Conservation (phyloP, 2,888 invertebrate species). For the Trilocha varians region DNA sequence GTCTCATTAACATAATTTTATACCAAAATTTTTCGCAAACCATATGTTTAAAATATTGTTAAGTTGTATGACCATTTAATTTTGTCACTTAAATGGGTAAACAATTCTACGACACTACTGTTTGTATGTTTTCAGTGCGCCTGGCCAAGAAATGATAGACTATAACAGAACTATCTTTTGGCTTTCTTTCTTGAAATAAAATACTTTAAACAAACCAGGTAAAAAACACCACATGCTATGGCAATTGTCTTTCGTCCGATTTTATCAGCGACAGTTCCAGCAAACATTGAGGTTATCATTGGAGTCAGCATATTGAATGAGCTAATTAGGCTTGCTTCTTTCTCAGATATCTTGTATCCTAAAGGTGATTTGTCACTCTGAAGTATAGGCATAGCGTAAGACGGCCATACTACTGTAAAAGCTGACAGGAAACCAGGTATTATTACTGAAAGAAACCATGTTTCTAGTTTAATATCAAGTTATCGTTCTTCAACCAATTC, state of each 20-base stretch:
- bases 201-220: constrained; percentile 26
- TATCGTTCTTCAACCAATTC: no score
- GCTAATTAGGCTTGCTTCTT: constrained; percentile 22
- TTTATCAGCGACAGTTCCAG: constrained; percentile 19
- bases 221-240: constrained; percentile 18
- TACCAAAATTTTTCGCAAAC: no score
- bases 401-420: constrained; percentile 24
- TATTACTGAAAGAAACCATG: constrained; percentile 22
- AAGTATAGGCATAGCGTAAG: constrained; percentile 22
- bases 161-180: no score
- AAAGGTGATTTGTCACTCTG: constrained; percentile 22
- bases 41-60: no score
- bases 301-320: constrained; percentile 29
- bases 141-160: no score
- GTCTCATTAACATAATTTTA: no score
- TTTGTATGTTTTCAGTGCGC: no score
- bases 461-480: no score
- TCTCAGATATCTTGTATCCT: constrained; percentile 17
- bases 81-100: no score
- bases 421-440: constrained; percentile 14
- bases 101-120: no score
- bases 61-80: no score
- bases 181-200: no score
- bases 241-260: constrained; percentile 27
- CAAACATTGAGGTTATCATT: constrained; percentile 13